These are phyloP conservation scores for Orius insidiosus DNA, from an alignment of 1,140 invertebrate genomes.

Conservation along the genomic window DNA sequence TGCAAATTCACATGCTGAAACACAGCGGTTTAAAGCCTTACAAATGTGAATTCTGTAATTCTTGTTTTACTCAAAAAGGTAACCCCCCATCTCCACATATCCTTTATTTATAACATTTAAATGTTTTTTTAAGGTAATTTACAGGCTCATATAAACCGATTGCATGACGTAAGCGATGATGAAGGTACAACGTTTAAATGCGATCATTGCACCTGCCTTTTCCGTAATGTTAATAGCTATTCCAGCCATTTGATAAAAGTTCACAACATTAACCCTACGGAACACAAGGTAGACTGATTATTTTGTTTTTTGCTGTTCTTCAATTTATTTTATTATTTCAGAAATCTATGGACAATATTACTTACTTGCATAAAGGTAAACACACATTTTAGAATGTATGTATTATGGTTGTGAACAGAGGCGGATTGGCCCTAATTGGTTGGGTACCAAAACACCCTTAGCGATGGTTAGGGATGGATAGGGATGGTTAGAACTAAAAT, in stretches of 20 bases:
- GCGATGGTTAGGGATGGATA: no score
- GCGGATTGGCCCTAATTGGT: no score
- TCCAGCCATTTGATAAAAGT: constrained; percentile 37
- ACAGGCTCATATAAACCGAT: constrained; percentile 44
- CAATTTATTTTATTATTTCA: no score
- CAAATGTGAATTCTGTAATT: constrained; percentile 45
- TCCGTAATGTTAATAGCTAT: constrained; percentile 47
- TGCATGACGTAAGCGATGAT: constrained; percentile 38
- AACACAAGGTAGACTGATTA: no score
- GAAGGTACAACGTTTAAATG: constrained; percentile 39
- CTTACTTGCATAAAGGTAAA: no score
- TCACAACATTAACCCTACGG: no score
- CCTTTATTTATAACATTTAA: neutral
- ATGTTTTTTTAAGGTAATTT: constrained; percentile 20
- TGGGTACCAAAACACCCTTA: no score
- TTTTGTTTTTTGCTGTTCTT: no score
- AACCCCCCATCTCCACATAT: constrained; percentile 8
- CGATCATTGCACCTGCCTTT: constrained; percentile 48
- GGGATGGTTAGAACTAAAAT: no score
- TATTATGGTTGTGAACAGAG: no score
- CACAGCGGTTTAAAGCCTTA: constrained; percentile 46
- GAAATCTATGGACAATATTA: no score
- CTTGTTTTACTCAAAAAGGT: constrained; percentile 52
- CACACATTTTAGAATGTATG: no score
- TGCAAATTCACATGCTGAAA: constrained; percentile 44